A percentile compares a stretch with the other conserved stretches of the same genome.
Conservation (phyloP, 1,140 invertebrate species). For the Solen grandis region DNA sequence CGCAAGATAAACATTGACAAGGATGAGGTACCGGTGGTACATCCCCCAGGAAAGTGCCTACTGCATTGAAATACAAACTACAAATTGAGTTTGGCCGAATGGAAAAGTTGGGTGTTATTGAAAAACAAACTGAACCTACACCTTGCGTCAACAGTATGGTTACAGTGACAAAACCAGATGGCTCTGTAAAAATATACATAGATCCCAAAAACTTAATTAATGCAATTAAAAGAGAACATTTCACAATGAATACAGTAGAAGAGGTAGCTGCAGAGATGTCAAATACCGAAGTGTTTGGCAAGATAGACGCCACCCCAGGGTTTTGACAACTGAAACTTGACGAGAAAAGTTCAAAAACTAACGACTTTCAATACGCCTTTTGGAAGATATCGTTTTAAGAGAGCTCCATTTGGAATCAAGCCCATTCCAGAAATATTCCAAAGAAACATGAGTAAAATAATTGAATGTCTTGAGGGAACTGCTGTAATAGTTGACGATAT, state of each 20-base stretch:
- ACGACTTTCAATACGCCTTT: constrained; percentile 66
- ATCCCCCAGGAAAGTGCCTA: constrained; percentile 70
- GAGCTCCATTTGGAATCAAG: constrained; percentile 58
- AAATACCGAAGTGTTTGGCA: constrained; percentile 79
- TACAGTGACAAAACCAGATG: constrained; percentile 54
- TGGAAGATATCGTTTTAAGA: constrained; percentile 53
- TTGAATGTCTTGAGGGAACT: constrained; percentile 7
- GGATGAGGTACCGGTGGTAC: constrained; percentile 59
- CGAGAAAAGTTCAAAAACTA: constrained; percentile 55
- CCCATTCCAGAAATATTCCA: constrained; percentile 80
- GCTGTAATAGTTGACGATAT: constrained; percentile 25
- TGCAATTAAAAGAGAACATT: constrained; percentile 61
- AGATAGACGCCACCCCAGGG: constrained; percentile 79
- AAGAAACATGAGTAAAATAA: constrained; percentile 68
- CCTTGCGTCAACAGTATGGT: constrained; percentile 44
- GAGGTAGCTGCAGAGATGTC: constrained; percentile 66
- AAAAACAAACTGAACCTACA: constrained; percentile 50
- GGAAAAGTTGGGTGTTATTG: constrained; percentile 64
- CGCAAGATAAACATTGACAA: constrained; percentile 64
- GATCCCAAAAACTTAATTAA: constrained; percentile 66
- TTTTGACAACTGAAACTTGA: constrained; percentile 50
- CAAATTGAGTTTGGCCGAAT: constrained; percentile 43
- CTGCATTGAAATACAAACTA: constrained; percentile 68
- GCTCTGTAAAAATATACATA: constrained; percentile 58
- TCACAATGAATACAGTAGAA: constrained; percentile 57